Conservation (phyloP, 2,797 vertebrate species). For the Halcyon smyrnensis region DNA sequence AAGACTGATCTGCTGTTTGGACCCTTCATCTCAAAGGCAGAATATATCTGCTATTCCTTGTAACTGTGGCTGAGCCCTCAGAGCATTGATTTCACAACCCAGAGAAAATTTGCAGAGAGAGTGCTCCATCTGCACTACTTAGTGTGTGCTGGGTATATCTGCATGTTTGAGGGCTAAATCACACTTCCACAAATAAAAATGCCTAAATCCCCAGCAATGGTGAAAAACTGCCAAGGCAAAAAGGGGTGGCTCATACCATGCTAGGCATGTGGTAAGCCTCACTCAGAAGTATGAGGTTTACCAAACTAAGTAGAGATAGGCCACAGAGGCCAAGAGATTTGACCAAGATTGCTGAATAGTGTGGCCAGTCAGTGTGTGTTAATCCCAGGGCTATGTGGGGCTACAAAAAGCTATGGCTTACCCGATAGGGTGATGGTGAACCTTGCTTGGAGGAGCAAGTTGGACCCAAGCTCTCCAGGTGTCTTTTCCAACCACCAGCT, state of each 20-base stretch:
- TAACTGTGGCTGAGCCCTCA: neutral
- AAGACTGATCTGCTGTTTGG: neutral
- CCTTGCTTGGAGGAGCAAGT: neutral
- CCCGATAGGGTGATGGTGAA: neutral
- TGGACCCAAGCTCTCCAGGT: neutral
- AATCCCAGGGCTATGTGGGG: neutral
- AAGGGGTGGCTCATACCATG: neutral
- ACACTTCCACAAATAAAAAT: neutral
- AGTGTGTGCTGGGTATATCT: neutral
- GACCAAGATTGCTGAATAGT: neutral
- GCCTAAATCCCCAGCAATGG: rapidly evolving
- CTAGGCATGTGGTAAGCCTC: too few species aligned
- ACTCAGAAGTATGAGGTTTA: too few species aligned
- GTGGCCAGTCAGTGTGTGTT: neutral
- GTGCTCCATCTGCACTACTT: neutral
- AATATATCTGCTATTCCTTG: neutral
- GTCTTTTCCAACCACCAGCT: neutral
- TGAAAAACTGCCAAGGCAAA: neutral
- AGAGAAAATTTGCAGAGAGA: neutral
- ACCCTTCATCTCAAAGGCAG: neutral
- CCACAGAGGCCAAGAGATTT: neutral
- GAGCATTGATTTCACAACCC: neutral
- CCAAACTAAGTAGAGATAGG: rapidly evolving
- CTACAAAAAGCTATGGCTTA: neutral
- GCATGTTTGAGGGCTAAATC: neutral